Percentiles rank a stretch among this genome's conserved stretches.
phyloP scores from a whole-genome alignment of 1,140 invertebrate species.

The Gonioctena quinquepunctata region DNA sequence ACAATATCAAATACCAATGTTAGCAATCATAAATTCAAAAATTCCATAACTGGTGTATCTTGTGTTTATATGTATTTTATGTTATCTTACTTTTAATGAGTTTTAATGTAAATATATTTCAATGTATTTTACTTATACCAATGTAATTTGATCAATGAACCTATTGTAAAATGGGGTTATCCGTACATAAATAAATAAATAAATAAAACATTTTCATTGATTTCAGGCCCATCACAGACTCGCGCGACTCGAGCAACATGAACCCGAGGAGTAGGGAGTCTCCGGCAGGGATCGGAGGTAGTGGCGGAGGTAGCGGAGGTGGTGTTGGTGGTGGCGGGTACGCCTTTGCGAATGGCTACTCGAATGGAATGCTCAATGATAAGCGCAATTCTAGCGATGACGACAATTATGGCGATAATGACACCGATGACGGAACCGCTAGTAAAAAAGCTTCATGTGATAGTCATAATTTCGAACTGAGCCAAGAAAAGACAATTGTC shows the following conservation, averaged over 20 bases:
- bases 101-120: too few species aligned
- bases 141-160: too few species aligned
- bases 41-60: too few species aligned
- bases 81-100: too few species aligned
- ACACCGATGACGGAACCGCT: constrained; percentile 18
- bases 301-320: constrained; percentile 3
- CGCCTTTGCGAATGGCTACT: constrained; percentile 32
- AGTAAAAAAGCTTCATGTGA: constrained; percentile 38
- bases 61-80: too few species aligned
- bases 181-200: too few species aligned
- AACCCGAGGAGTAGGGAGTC: constrained; percentile 53
- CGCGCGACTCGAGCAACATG: constrained; percentile 42
- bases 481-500: constrained; percentile 32
- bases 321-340: constrained; percentile 30
- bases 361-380: constrained; percentile 25
- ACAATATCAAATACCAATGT: too few species aligned
- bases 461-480: constrained; percentile 37
- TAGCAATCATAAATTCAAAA: too few species aligned
- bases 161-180: too few species aligned
- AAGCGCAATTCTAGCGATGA: constrained; percentile 49
- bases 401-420: constrained; percentile 40
- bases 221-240: not conserved
- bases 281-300: constrained; percentile 36
- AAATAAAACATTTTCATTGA: too few species aligned
- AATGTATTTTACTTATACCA: too few species aligned